Base-by-base conservation (phyloP, 2,113 vertebrate genomes). In the Carlito syrichta region DNA sequence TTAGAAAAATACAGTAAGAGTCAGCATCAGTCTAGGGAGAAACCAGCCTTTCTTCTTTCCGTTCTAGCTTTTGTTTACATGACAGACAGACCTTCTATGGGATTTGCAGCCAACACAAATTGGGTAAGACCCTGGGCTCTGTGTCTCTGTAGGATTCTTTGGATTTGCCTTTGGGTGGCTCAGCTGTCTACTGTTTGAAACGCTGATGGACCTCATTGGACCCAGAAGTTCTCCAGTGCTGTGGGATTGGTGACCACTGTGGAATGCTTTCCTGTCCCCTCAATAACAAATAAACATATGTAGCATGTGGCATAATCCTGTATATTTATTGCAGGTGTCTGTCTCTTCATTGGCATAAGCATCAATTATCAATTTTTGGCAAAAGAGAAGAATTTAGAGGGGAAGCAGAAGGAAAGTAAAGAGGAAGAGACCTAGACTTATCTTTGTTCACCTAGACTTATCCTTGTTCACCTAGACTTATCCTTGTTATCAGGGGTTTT, bases 201-300 rank as follows among this genome's bases (percentile, higher is more conserved):
- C 99, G 13, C 97, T 99, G 90, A 99, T 99, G 99, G 99, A 99
- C 97, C 98, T 99, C 86, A 99, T 99, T 79, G 99, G 99, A 95
- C 68, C 99, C 99, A 99, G 96, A 98, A 99, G n/a, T 99, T 99
- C 98, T 99, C 99, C 97, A 99, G 99, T 0, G 99, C 99, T 0
- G 99, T 99, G 3, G 99, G 99, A 22, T 96, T 99, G 96, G 99
- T 99, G 97, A 99, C 99, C 43, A 99, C 99, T 2, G 98, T 99
- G 97, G 99, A 99, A 98, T 99, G 99, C 86, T 99, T 99, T n/a
- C 99, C 99, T 0, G 99, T 99, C 66, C 98, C 99, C 68, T 96
- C 99, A 99, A 99, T 98, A 99, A 99, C 98, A 99, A 99, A 93
- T 99, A 99, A 98, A 99, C 99, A 0, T 99, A 99, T 99, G 99